Conservation (phyloP, 2,797 vertebrate species). For the Euphonia xanthogaster region DNA sequence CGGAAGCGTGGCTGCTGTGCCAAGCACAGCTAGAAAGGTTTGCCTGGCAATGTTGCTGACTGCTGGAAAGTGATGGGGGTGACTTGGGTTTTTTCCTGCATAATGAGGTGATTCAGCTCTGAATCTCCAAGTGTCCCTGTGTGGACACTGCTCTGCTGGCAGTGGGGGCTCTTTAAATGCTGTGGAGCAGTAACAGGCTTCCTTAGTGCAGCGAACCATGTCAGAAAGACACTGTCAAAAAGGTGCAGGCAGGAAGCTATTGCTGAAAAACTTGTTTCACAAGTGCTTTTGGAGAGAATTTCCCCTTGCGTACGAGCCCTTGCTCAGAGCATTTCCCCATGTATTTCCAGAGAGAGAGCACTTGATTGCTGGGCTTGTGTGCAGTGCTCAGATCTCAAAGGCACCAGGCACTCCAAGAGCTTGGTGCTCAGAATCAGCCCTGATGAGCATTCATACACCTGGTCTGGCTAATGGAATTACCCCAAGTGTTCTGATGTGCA, state of each 20-base stretch:
- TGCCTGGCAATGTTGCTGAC: background rate
- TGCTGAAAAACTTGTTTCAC: background rate
- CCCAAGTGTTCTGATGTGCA: background rate
- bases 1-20: background rate
- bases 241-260: background rate
- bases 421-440: background rate
- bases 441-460: background rate
- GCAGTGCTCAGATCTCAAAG: background rate
- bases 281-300: slow-evolving; percentile 4
- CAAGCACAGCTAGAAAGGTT: background rate
- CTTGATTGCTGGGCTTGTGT: background rate
- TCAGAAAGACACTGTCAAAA: background rate
- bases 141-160: background rate
- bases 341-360: background rate
- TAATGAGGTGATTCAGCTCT: background rate
- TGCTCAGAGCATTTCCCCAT: background rate
- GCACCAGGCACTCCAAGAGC: background rate
- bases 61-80: background rate
- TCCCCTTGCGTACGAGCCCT: background rate
- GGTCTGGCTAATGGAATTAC: background rate
- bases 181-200: background rate
- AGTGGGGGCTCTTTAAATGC: background rate
- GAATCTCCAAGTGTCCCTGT: background rate
- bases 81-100: background rate
- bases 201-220: background rate